Percentiles rank a stretch among this genome's conserved stretches.
phyloP scores from a whole-genome alignment of 2,797 vertebrate genomes.

The Hoplostethus atlanticus region DNA sequence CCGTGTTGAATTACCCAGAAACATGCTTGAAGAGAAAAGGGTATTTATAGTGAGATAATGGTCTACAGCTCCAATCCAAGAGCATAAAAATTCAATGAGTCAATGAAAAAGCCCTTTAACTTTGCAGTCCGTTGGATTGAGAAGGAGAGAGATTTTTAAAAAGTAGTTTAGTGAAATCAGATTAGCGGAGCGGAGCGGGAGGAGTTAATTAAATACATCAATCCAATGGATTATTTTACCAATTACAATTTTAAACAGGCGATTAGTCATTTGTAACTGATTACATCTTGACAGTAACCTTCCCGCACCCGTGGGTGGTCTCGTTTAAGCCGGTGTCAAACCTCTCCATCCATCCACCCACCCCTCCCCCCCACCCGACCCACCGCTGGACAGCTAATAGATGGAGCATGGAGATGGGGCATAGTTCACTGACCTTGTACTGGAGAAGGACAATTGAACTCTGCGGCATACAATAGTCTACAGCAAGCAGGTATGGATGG shows the following conservation, averaged over 20 bases:
- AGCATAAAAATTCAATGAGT: too few species aligned
- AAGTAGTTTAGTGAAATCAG: conserved; percentile 1
- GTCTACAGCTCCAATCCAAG: not conserved
- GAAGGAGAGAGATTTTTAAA: not conserved
- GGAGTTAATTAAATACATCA: conserved; percentile 53
- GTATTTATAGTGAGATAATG: too few species aligned
- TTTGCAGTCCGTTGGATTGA: not conserved
- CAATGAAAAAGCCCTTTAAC: not conserved
- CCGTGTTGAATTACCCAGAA: not conserved
- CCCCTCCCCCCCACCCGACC: not conserved
- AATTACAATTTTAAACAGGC: conserved; percentile 64
- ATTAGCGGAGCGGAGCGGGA: not conserved
- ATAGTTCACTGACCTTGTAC: conserved; percentile 64
- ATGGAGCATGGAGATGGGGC: conserved; percentile 60
- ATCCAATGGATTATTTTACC: conserved; percentile 40
- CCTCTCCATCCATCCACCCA: conserved; percentile 55
- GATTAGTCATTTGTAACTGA: conserved; percentile 60
- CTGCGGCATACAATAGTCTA: conserved; percentile 8
- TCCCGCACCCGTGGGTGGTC: conserved; percentile 38
- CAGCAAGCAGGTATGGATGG: not conserved
- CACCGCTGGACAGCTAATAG: conserved; percentile 69
- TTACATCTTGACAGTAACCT: conserved; percentile 54
- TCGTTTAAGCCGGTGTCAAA: conserved; percentile 61
- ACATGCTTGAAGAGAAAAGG: too few species aligned
- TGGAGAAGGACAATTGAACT: conserved; percentile 61